Percentiles rank a stretch among this genome's conserved stretches.
Evolutionary conservation across 2,888 invertebrate species (phyloP).

Genomic region (Eupithecia abbreviata): DNA sequence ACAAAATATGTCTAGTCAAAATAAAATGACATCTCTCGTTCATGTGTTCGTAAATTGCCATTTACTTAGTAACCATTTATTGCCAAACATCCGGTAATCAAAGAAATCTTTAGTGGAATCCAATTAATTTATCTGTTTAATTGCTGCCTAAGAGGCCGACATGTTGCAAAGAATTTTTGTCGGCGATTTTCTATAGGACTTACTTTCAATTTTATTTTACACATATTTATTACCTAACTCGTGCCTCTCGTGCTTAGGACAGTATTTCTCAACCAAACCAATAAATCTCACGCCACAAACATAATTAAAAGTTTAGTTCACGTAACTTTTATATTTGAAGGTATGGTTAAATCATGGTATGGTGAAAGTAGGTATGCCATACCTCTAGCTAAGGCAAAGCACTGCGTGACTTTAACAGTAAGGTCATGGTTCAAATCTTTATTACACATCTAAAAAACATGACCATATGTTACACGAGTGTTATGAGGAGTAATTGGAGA

Average conservation of each 20-base stretch:
- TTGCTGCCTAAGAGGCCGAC: slow-evolving; percentile 31
- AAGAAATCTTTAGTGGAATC: slow-evolving; percentile 32
- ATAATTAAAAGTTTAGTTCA: slow-evolving; percentile 8
- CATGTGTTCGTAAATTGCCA: slow-evolving; percentile 10
- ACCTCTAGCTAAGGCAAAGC: background rate
- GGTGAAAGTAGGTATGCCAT: slow-evolving; percentile 37
- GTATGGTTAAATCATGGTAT: slow-evolving; percentile 14
- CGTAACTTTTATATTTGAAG: slow-evolving; percentile 11
- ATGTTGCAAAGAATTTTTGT: slow-evolving; percentile 18
- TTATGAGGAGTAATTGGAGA: slow-evolving; percentile 2
- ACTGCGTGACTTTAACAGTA: slow-evolving; percentile 28
- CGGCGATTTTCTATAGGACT: slow-evolving; percentile 23
- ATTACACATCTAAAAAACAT: slow-evolving; percentile 26
- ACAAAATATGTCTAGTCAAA: slow-evolving; percentile 2
- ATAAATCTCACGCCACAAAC: slow-evolving; percentile 6
- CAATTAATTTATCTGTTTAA: slow-evolving; percentile 39
- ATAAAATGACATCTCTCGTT: slow-evolving; percentile 1
- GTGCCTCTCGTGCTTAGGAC: slow-evolving; percentile 6
- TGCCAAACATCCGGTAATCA: slow-evolving; percentile 42
- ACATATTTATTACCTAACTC: slow-evolving; percentile 8
- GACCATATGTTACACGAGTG: slow-evolving; percentile 10
- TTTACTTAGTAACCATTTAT: slow-evolving; percentile 4
- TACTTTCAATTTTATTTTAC: slow-evolving; percentile 21
- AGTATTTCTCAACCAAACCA: background rate
- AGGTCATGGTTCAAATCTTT: slow-evolving; percentile 42